A percentile compares a stretch with the other conserved stretches of the same genome.
phyloP scores from a whole-genome alignment of 2,888 invertebrate genomes.

The Ditula angustiorana region DNA sequence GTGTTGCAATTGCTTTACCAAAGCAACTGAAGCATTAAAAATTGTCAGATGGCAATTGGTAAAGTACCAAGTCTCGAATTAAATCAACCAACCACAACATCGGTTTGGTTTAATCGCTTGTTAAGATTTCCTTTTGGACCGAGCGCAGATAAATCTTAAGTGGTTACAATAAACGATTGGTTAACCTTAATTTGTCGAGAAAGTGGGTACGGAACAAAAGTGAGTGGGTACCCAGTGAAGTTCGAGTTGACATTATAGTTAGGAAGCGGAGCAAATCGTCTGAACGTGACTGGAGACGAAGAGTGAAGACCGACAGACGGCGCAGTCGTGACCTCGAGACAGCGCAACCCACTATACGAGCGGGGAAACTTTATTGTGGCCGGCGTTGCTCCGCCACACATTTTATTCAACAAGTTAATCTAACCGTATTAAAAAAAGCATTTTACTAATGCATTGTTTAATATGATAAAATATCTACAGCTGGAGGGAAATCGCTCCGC shows the following conservation, averaged over 20 bases:
- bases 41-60: conserved; percentile 7
- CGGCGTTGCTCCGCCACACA: neutral
- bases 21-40: conserved; percentile 3
- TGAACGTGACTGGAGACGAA: conserved; percentile 44
- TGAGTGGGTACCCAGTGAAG: conserved; percentile 17
- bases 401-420: neutral
- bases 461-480: neutral
- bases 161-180: conserved; percentile 36
- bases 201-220: conserved; percentile 23
- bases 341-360: conserved; percentile 9
- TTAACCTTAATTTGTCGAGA: conserved; percentile 37
- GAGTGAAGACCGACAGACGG: conserved; percentile 35
- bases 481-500: too few relatives aligned
- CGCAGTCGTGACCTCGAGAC: conserved; percentile 43
- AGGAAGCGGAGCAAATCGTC: conserved; percentile 39
- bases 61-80: conserved; percentile 12
- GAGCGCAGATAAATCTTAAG: conserved; percentile 31
- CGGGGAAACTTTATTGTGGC: neutral
- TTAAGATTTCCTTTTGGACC: conserved; percentile 30
- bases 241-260: conserved; percentile 40
- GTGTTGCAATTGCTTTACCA: conserved; percentile 7
- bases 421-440: neutral
- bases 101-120: conserved; percentile 29
- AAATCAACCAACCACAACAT: conserved; percentile 13
- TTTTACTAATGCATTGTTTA: neutral